phyloP scores from a whole-genome alignment of 2,797 vertebrate species.

The Vespertilio murinus region DNA sequence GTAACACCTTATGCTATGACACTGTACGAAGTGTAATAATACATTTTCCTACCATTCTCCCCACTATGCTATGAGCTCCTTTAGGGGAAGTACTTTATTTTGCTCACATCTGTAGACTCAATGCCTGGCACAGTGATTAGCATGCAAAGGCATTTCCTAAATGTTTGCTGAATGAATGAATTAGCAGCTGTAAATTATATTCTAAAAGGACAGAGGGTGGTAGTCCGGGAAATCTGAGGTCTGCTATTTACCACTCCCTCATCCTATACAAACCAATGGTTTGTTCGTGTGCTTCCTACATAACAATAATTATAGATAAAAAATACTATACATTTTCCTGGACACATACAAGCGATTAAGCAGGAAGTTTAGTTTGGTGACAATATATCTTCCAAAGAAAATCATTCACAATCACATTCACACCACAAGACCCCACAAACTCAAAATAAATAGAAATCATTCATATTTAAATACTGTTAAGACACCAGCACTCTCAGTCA shows the following conservation, averaged over 20 bases:
- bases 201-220: not conserved
- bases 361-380: not conserved
- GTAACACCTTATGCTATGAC: not conserved
- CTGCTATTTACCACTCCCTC: not conserved
- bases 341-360: not conserved
- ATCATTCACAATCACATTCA: not conserved
- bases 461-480: not conserved
- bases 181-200: not conserved
- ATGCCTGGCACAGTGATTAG: not conserved
- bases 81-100: not conserved
- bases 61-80: not conserved
- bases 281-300: not conserved
- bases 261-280: not conserved
- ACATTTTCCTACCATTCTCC: not conserved
- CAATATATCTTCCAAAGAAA: not conserved
- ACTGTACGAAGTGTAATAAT: not conserved
- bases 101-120: not conserved
- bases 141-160: not conserved
- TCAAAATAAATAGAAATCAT: slow-evolving; percentile 56
- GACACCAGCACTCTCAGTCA: not conserved
- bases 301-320: not conserved
- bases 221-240: not conserved
- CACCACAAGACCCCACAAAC: not conserved
- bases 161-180: not conserved
- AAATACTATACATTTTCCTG: not conserved